Percentiles rank a stretch among this genome's conserved stretches.
Conservation (phyloP, 2,113 vertebrate species). For the Leucopsar rothschildi region DNA sequence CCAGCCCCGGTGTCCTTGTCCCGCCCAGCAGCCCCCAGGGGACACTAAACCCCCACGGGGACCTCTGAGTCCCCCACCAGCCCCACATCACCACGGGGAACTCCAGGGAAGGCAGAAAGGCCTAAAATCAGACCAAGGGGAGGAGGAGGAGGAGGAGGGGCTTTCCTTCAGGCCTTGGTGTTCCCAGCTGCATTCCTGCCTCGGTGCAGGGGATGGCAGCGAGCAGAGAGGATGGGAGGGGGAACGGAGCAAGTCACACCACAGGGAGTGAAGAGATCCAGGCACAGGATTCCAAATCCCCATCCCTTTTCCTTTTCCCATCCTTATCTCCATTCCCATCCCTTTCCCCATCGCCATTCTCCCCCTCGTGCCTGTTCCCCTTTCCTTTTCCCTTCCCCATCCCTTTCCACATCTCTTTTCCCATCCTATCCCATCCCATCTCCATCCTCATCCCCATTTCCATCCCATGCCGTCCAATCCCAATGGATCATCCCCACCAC, state of each 20-base stretch:
- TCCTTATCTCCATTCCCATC: no score
- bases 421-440: neutral
- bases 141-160: neutral
- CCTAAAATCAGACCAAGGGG: neutral
- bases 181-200: fast-evolving
- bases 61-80: neutral
- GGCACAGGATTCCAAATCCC: fast-evolving
- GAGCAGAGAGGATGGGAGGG: neutral
- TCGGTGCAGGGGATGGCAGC: fast-evolving
- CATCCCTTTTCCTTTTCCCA: neutral
- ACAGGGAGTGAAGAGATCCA: fast-evolving
- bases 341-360: neutral
- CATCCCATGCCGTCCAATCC: neutral
- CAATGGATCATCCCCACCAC: fast-evolving
- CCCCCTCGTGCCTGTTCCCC: fast-evolving
- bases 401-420: neutral
- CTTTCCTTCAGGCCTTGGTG: fast-evolving
- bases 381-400: no score
- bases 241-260: neutral
- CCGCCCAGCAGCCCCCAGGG: fast-evolving
- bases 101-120: neutral
- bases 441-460: neutral
- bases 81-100: neutral
- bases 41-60: neutral
- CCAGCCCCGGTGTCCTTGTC: neutral